phyloP scores from a whole-genome alignment of 2,888 invertebrate species.

The Stenotaenia linearis region DNA sequence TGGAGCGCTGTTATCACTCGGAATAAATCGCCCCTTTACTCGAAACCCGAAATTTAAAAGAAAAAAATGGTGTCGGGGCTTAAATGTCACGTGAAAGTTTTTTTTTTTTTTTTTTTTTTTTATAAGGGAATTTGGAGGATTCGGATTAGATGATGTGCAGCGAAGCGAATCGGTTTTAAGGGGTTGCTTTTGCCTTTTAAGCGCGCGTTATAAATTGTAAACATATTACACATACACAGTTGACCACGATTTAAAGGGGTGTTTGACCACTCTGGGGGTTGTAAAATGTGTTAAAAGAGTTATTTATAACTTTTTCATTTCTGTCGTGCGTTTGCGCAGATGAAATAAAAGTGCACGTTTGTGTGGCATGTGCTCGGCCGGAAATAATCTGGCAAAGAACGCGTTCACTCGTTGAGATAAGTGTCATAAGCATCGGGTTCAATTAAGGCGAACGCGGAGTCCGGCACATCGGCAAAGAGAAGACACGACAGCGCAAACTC shows the following conservation, averaged over 20 bases:
- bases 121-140: background rate
- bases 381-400: constrained; percentile 14
- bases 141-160: background rate
- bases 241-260: background rate
- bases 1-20: background rate
- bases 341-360: background rate
- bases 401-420: constrained; percentile 6
- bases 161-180: background rate
- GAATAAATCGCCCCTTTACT: background rate
- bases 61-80: background rate
- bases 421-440: constrained; percentile 23
- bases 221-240: background rate
- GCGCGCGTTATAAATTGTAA: background rate
- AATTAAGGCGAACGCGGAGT: background rate
- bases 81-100: background rate
- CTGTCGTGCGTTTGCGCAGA: background rate
- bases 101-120: background rate
- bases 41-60: background rate
- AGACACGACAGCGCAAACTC: background rate
- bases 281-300: no score
- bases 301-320: background rate
- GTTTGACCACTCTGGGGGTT: background rate
- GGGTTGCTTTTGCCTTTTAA: background rate
- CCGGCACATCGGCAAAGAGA: background rate
- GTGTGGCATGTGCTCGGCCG: constrained; percentile 20